Evolutionary conservation across 2,888 invertebrate genomes (phyloP).

Genomic region (Kuschelorhynchus macadamiae): DNA sequence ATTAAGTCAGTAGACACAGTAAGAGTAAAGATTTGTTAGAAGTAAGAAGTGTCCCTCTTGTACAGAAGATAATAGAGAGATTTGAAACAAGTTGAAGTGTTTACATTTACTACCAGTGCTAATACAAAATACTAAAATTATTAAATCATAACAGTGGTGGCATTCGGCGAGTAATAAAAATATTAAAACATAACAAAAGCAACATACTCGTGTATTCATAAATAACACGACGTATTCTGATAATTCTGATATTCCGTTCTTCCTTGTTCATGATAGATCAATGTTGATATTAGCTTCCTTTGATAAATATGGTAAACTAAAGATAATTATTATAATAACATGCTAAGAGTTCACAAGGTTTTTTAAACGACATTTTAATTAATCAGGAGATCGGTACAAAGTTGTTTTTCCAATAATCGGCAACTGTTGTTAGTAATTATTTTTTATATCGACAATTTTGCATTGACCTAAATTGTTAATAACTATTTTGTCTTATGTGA

Average conservation of each 20-base stretch:
- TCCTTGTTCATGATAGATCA: background rate
- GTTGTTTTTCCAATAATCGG: constrained; percentile 21
- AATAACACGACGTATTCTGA: background rate
- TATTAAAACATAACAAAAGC: too few species aligned
- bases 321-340: constrained; percentile 24
- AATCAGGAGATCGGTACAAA: constrained; percentile 11
- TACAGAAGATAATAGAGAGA: too few species aligned
- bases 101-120: too few species aligned
- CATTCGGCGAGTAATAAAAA: too few species aligned
- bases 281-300: too few species aligned
- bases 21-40: too few species aligned
- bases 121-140: too few species aligned
- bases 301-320: background rate
- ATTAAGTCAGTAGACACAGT: too few species aligned
- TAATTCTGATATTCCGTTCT: constrained; percentile 14
- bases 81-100: too few species aligned
- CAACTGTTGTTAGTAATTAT: constrained; percentile 27
- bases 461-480: constrained; percentile 38
- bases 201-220: too few species aligned
- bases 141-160: too few species aligned
- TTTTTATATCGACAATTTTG: constrained; percentile 38
- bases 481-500: constrained; percentile 29
- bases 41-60: too few species aligned
- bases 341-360: constrained; percentile 25
- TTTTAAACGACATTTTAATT: constrained; percentile 37